These are phyloP conservation scores for Trachops cirrhosus DNA, from an alignment of 2,797 vertebrate species.

Conservation along the genomic window DNA sequence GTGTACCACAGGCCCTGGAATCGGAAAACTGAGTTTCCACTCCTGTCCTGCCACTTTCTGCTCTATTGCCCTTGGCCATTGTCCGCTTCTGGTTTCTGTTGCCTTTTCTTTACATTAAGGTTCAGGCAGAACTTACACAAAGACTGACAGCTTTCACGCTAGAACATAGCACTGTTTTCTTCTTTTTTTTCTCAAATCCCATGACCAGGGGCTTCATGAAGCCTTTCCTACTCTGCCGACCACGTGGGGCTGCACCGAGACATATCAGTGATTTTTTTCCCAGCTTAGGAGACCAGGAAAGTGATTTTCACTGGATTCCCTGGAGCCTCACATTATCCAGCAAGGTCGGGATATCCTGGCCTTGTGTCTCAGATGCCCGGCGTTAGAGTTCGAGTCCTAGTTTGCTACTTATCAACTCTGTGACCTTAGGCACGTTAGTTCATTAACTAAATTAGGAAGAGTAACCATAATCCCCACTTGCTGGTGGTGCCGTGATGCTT, in stretches of 20 bases:
- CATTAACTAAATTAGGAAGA: neutral
- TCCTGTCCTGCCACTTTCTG: neutral
- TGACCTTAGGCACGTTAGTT: neutral
- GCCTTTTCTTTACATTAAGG: neutral
- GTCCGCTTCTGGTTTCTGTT: neutral
- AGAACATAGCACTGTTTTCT: neutral
- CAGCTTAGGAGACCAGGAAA: neutral
- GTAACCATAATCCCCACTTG: neutral
- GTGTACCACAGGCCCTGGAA: neutral
- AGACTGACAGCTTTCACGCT: neutral
- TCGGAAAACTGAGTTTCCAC: neutral
- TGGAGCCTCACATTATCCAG: neutral
- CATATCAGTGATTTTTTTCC: neutral
- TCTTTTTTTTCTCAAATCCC: neutral
- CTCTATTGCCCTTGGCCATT: too few species aligned
- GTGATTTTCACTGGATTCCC: neutral
- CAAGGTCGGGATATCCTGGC: neutral
- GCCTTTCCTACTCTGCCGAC: neutral
- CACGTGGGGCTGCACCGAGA: accelerated
- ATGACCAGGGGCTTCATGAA: neutral
- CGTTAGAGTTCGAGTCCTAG: neutral
- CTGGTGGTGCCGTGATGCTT: neutral
- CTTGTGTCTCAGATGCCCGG: neutral
- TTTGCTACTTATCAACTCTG: neutral
- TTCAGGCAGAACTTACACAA: neutral